These are phyloP conservation scores for Brevimyrus niger DNA, from an alignment of 2,113 vertebrate genomes.

Conservation along the genomic window DNA sequence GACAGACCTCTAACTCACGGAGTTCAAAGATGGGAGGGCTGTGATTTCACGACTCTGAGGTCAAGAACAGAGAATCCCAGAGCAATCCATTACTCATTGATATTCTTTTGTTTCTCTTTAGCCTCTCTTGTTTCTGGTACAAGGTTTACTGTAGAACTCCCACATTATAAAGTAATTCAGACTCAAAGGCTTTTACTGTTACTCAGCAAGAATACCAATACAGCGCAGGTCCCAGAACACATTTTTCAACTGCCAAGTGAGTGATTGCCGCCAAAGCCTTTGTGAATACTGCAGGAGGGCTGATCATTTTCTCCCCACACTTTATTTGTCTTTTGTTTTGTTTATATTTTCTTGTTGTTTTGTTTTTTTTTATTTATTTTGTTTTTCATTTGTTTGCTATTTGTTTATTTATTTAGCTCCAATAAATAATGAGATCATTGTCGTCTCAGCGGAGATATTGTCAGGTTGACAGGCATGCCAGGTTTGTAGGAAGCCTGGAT, in stretches of 20 bases:
- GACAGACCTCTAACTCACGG: background rate
- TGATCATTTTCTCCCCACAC: slow-evolving; percentile 6
- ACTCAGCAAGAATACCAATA: slow-evolving; percentile 19
- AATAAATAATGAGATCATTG: background rate
- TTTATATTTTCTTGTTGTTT: background rate
- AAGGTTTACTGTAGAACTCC: slow-evolving; percentile 7
- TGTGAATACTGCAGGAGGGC: slow-evolving; percentile 1
- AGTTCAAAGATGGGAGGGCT: background rate
- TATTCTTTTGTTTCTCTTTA: slow-evolving; percentile 16
- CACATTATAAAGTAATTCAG: slow-evolving; percentile 21
- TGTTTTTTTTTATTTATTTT: background rate
- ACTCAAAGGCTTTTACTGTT: slow-evolving; percentile 16
- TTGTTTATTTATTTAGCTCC: background rate
- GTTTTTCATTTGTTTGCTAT: background rate
- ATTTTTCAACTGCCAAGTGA: slow-evolving; percentile 10
- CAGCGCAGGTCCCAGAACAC: slow-evolving; percentile 2
- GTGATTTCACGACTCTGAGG: background rate
- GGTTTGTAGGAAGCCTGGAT: slow-evolving; percentile 2
- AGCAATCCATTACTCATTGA: slow-evolving; percentile 7
- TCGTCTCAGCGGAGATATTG: background rate
- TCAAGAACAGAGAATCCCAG: background rate
- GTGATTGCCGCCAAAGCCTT: slow-evolving; percentile 2
- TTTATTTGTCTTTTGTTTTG: background rate
- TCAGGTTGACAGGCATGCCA: background rate
- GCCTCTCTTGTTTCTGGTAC: background rate